Evolutionary conservation across 2,797 vertebrate genomes (phyloP), one percentile per base, ranked within the genome.

Genomic region (Sciurus carolinensis): DNA sequence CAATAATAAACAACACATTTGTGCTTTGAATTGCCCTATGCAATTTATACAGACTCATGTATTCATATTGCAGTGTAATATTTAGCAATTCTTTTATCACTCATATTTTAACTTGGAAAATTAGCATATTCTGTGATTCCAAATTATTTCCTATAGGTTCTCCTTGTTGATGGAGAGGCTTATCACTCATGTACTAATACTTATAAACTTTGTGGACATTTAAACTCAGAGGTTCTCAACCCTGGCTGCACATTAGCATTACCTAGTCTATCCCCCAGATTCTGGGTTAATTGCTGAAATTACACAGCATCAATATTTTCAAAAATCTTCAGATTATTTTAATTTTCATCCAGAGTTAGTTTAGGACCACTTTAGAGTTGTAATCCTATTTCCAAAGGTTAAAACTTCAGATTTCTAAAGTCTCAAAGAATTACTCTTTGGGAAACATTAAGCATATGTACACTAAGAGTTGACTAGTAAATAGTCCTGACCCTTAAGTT

Each of bases 401-500:
- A 93, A 93, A 95, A 71, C 22, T 85, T 94, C 33, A 62, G 11
- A 72, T 6, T 88, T 95, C 79, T 86, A 79, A 97, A 94, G 73
- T 30, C 24, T 54, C n/a, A 83, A 76, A 59, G 47, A 42, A 24
- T 79, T 44, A 73, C 57, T 33, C 12, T 72, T 91, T 85, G 39
- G 67, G 47, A 36, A 76, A 15, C 18, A 42, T 20, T 86, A 12
- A 72, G 7, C 62, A 44, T n/a, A 39, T 26, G 13, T 85, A 33
- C n/a, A 64, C 30, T 28, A 2, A 50, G 7, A 59, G 4, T 39
- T 44, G 36, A 82, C 30, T 42, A 84, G 22, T 47, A 59, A 92
- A 52, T 6, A 79, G 18, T 9, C 14, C 66, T 80, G 59, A 42
- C 11, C 44, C n/a, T 92, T 67, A 52, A 42, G 52, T 28, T 81